Evolutionary conservation across 2,113 vertebrate species (phyloP).

Genomic region (Pollimyrus isidori): DNA sequence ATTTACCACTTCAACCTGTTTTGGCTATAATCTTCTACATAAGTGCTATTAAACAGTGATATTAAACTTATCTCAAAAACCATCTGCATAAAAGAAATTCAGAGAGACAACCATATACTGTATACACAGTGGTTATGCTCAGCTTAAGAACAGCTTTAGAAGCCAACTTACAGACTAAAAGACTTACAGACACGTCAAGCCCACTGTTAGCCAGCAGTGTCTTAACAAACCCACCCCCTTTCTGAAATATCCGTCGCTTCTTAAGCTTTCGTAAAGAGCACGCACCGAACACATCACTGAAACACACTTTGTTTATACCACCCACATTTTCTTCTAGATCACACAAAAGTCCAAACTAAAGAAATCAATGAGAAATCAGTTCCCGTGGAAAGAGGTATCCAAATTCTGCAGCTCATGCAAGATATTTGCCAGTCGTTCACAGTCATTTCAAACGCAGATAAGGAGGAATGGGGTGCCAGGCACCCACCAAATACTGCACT

Average conservation of each 20-base stretch:
- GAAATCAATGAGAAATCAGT: background rate
- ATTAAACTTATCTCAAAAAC: background rate
- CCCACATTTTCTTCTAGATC: background rate
- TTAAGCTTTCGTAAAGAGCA: constrained; percentile 12
- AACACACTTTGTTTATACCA: constrained; percentile 4
- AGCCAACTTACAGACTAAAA: background rate
- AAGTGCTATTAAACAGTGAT: background rate
- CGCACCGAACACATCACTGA: background rate
- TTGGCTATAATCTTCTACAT: background rate
- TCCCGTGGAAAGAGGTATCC: constrained; percentile 2
- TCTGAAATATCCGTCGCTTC: constrained; percentile 20
- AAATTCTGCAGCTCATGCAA: constrained; percentile 26
- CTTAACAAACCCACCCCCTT: constrained; percentile 16
- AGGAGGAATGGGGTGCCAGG: background rate
- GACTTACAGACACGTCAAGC: background rate
- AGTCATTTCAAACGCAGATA: background rate
- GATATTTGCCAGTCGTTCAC: constrained; percentile 14
- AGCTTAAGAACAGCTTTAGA: background rate
- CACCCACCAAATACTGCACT: constrained; percentile 20
- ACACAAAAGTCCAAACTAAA: background rate
- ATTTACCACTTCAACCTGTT: background rate
- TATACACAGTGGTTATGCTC: background rate
- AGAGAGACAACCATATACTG: too few species aligned
- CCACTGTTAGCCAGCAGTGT: constrained; percentile 14
- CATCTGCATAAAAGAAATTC: background rate